These are phyloP conservation scores for Drosophila parabipectinata DNA, from an alignment of 1,140 invertebrate species.

Conservation along the genomic window DNA sequence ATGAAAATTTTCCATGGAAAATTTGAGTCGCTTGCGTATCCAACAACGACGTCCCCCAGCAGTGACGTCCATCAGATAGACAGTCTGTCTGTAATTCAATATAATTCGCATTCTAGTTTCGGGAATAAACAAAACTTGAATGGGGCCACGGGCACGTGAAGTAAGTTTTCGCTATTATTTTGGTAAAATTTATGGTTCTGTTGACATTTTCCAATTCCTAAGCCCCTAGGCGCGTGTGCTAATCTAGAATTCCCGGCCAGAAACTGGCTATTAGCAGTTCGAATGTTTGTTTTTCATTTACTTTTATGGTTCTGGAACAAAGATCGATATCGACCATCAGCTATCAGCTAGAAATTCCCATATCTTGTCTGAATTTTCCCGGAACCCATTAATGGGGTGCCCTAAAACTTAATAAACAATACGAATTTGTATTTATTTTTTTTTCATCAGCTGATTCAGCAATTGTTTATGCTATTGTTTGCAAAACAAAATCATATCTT, in stretches of 20 bases:
- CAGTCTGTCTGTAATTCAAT: background rate
- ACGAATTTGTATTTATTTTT: too few relatives aligned
- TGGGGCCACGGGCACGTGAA: slow-evolving; percentile 32
- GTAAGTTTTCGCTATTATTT: slow-evolving; percentile 10
- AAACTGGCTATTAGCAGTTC: slow-evolving; percentile 9
- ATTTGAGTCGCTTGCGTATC: slow-evolving; percentile 32
- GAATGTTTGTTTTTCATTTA: slow-evolving; percentile 25
- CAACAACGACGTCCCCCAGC: background rate
- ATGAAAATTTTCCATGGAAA: slow-evolving; percentile 66
- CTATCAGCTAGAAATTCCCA: slow-evolving; percentile 10
- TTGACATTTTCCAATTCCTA: slow-evolving; percentile 21
- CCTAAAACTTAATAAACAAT: background rate
- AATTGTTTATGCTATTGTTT: slow-evolving; percentile 4
- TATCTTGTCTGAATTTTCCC: background rate
- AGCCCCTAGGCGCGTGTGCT: slow-evolving; percentile 14
- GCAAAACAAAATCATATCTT: slow-evolving; percentile 27
- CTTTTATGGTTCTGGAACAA: slow-evolving; percentile 31
- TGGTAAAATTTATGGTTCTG: slow-evolving; percentile 41
- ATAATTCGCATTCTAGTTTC: slow-evolving; percentile 7
- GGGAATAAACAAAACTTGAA: slow-evolving; percentile 21
- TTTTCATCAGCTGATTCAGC: slow-evolving; percentile 9
- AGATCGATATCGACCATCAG: slow-evolving; percentile 47
- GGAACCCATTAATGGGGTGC: background rate
- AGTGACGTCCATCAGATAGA: background rate
- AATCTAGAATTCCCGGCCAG: slow-evolving; percentile 22